Evolutionary conservation across 2,113 vertebrate species (phyloP), one percentile per base, ranked within the genome.

Genomic region (Cryptomyrus ogoouensis): DNA sequence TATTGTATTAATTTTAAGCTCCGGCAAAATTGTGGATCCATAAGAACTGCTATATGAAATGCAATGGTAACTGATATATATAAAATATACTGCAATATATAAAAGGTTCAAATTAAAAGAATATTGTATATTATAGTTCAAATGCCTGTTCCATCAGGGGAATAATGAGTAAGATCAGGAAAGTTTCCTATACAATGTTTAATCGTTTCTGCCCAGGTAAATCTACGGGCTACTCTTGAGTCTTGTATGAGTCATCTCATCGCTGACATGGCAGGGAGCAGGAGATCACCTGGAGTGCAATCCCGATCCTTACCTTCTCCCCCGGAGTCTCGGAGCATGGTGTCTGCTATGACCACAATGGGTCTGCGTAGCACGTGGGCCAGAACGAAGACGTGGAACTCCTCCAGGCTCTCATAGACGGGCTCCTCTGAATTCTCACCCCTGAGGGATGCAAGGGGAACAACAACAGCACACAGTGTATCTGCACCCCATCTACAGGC

Each of bases 341-440:
- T 99, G 93, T 99, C 98, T 46, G 98, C 98, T 91, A 99, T 98
- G 9, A 99, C 98, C 35, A 99, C 97, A 5, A 99, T 99, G 0
- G 98, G 98, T 91, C 98, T 94, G 90, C 97, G 96, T 74, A 99
- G 94, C 91, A 99, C 97, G 17, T 99, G 98, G 44, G 98, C 98
- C 89, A 99, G 94, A 52, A 99, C 98, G 90, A 99, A 99, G 87
- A 99, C 98, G 15, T 99, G 98, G 95, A 99, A 99, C 94, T 99
- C 98, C 90, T 99, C 98, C 83, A 99, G 94, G 91, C 98, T 99
- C 95, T 99, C 98, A 21, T 99, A 99, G 49, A 99, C 98, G 0
- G 98, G 98, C 91, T 99, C 98, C 93, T 99, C 98, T 0, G 98
- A 95, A 91, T 97, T 98, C 92, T 99, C 98, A 90, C 98, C 96